Percentiles rank a stretch among this genome's conserved stretches.
Evolutionary conservation across 2,113 vertebrate genomes (phyloP).

Genomic region (Pseudopipra pipra): DNA sequence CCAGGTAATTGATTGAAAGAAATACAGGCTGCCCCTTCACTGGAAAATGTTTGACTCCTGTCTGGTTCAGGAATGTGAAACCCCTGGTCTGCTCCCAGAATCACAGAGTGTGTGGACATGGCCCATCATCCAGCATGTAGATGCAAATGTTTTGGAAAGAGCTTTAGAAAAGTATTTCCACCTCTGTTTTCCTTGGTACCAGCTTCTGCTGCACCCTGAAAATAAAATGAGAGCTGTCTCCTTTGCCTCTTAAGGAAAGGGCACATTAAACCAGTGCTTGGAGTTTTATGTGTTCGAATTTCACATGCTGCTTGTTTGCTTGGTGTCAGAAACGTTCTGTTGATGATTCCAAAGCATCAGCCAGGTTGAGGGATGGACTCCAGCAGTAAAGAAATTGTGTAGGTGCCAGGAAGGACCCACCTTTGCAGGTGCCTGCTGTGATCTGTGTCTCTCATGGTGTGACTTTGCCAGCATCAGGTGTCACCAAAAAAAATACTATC

Average conservation of each 20-base stretch:
- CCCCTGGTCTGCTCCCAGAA: not conserved
- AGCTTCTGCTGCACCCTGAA: not conserved
- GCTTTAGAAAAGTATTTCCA: constrained; percentile 14
- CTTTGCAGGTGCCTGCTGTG: fast-evolving
- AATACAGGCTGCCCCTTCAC: not conserved
- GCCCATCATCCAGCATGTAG: not conserved
- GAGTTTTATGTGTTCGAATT: not conserved
- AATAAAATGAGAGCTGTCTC: not conserved
- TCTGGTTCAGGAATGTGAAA: not conserved
- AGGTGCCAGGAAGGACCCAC: not conserved
- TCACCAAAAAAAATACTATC: fast-evolving
- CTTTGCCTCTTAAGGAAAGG: constrained; percentile 26
- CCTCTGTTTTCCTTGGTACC: constrained; percentile 31
- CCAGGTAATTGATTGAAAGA: not conserved
- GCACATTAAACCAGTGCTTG: not conserved
- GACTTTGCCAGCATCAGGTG: not conserved
- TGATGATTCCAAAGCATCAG: not conserved
- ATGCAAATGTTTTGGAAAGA: not conserved
- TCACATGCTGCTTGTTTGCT: not conserved
- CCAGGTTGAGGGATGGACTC: not conserved
- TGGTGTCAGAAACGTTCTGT: not conserved
- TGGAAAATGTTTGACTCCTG: not conserved
- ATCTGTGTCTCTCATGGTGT: too few species aligned
- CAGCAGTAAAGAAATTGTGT: not conserved
- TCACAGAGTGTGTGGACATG: fast-evolving